Percentiles rank a stretch among this genome's conserved stretches.
Evolutionary conservation across 1,140 invertebrate genomes (phyloP).

Genomic region (Trachymyrmex septentrionalis): DNA sequence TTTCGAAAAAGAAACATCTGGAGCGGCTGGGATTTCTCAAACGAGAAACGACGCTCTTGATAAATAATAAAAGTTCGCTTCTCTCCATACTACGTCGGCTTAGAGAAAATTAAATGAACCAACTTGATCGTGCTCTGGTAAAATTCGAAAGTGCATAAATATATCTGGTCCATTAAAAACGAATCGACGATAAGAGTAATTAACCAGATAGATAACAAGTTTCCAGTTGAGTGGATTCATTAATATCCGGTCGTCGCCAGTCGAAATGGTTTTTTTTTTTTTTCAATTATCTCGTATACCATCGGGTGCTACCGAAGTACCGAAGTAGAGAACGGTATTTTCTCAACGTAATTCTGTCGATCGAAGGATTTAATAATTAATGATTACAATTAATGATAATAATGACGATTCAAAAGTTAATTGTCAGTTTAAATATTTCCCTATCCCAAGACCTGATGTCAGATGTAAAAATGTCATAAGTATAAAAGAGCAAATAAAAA

Average conservation of each 20-base stretch:
- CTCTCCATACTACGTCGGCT: neutral
- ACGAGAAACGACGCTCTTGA: neutral
- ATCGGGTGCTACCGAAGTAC: neutral
- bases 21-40: constrained; percentile 18
- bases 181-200: constrained; percentile 49
- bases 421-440: neutral
- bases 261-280: constrained; percentile 20
- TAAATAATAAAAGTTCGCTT: constrained; percentile 9
- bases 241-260: constrained; percentile 6
- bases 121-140: neutral
- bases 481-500: neutral
- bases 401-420: neutral
- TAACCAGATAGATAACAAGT: constrained; percentile 30
- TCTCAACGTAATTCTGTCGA: neutral
- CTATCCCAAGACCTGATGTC: too few relatives aligned
- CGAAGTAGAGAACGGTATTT: too few relatives aligned
- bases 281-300: constrained; percentile 27
- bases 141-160: constrained; percentile 43
- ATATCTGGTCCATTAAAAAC: constrained; percentile 1
- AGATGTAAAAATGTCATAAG: neutral
- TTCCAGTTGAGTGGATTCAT: constrained; percentile 30
- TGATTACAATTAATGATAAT: neutral
- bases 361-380: neutral
- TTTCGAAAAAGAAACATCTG: neutral
- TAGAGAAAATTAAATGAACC: constrained; percentile 38